phyloP scores from a whole-genome alignment of 1,140 invertebrate genomes.

The Neelides sp. region DNA sequence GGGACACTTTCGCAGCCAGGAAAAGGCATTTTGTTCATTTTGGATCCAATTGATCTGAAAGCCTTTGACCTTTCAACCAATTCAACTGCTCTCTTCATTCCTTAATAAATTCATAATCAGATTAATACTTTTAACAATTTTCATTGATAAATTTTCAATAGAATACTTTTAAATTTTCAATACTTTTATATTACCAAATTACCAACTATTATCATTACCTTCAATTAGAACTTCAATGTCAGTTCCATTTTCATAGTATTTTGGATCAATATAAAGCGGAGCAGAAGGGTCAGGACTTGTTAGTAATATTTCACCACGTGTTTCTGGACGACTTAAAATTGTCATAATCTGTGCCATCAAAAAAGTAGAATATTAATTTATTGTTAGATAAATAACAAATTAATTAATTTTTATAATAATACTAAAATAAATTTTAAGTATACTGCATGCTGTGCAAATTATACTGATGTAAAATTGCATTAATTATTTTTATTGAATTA shows the following conservation, averaged over 20 bases:
- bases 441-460: no score
- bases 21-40: conserved; percentile 5
- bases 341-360: conserved; percentile 72
- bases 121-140: not conserved
- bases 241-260: conserved; percentile 69
- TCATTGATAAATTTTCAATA: not conserved
- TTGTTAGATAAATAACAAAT: no score
- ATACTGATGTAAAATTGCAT: no score
- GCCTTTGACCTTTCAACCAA: not conserved
- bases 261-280: conserved; percentile 75
- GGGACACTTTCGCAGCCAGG: conserved; percentile 6
- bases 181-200: not conserved
- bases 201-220: conserved; percentile 45
- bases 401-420: no score
- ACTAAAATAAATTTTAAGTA: no score
- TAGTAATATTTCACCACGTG: conserved; percentile 63
- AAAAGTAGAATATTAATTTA: no score
- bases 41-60: not conserved
- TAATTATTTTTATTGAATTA: no score
- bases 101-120: not conserved
- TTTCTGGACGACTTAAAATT: conserved; percentile 62
- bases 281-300: conserved; percentile 62
- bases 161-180: not conserved
- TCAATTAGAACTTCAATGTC: conserved; percentile 63
- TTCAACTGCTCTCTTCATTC: not conserved